phyloP scores from a whole-genome alignment of 2,888 invertebrate species.

The Caenorhabditis macrosperma region DNA sequence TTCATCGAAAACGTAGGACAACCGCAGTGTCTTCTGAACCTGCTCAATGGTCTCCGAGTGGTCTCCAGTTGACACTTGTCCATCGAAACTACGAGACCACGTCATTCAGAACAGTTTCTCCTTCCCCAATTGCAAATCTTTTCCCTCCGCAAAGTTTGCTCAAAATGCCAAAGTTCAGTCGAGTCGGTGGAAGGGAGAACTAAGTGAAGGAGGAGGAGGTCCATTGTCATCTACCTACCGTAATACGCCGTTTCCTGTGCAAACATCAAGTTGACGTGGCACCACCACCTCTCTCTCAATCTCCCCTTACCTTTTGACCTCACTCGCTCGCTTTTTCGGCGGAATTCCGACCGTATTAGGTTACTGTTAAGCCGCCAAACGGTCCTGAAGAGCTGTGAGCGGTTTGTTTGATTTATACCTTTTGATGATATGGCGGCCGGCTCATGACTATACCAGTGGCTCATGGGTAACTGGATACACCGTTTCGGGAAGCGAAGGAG shows the following conservation, averaged over 20 bases:
- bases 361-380: conserved; percentile 47
- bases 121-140: not conserved
- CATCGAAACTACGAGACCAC: not conserved
- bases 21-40: too few species aligned
- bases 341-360: conserved; percentile 27
- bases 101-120: too few species aligned
- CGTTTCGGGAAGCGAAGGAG: too few species aligned
- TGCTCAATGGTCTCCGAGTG: not conserved
- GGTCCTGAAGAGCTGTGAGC: not conserved
- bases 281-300: conserved; percentile 9
- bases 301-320: conserved; percentile 4
- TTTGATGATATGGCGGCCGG: conserved; percentile 18
- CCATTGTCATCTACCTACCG: not conserved
- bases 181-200: not conserved
- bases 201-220: too few species aligned
- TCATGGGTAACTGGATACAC: not conserved
- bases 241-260: not conserved
- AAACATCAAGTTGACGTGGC: not conserved
- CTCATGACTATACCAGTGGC: not conserved
- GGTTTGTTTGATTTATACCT: conserved; percentile 1
- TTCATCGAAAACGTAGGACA: too few species aligned
- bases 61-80: not conserved
- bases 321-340: not conserved
- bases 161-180: not conserved
- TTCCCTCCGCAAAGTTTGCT: not conserved